Percentiles rank a stretch among this genome's conserved stretches.
These are phyloP conservation scores for Phrixothrix hirtus DNA, from an alignment of 2,888 invertebrate genomes.

Conservation along the genomic window DNA sequence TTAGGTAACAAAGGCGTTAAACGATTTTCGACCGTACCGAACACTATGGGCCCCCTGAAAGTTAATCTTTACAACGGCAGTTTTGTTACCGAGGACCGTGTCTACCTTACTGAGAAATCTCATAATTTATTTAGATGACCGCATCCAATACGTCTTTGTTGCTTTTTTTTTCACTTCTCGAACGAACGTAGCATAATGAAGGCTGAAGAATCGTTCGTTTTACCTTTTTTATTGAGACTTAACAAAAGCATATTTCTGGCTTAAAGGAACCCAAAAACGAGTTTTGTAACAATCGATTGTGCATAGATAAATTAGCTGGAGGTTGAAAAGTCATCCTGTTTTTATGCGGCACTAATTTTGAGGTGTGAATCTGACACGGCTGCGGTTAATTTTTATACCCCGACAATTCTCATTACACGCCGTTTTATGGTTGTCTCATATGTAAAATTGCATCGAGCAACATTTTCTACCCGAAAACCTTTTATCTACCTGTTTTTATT, in stretches of 20 bases:
- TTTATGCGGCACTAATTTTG: background rate
- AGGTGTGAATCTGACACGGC: background rate
- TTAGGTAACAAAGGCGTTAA: constrained; percentile 30
- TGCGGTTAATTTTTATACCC: background rate
- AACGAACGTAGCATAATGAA: background rate
- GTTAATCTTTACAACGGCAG: background rate
- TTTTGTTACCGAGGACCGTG: background rate
- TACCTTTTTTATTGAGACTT: background rate
- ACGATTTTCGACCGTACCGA: constrained; percentile 26
- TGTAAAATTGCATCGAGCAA: too few species aligned
- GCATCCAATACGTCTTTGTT: background rate
- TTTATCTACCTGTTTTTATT: too few species aligned
- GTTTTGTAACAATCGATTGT: background rate
- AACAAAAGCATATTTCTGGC: background rate
- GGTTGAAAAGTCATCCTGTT: background rate
- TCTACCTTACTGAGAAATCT: background rate
- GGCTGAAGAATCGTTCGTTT: background rate
- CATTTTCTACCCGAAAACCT: too few species aligned
- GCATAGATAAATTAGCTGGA: background rate
- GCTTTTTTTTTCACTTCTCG: background rate
- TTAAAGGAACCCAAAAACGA: background rate
- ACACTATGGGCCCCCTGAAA: background rate
- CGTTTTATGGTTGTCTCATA: background rate
- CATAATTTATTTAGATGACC: background rate
- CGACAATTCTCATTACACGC: background rate